phyloP scores from a whole-genome alignment of 2,888 invertebrate genomes.

The Pyrgus malvae region DNA sequence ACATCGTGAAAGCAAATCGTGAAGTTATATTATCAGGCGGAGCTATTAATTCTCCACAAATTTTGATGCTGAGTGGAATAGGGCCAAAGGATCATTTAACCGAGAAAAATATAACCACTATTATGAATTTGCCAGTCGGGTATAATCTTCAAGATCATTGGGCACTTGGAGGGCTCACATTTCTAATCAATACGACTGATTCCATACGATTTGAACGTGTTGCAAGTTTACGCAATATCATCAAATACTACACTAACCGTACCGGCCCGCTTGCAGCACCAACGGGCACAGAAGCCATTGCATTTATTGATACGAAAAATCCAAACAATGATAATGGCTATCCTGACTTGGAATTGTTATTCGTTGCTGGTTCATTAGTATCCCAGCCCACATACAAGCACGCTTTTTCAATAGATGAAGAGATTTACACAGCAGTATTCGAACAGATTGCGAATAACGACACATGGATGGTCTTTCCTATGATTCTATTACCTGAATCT shows the following conservation, averaged over 20 bases:
- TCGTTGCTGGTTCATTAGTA: slow-evolving; percentile 75
- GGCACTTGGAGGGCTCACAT: slow-evolving; percentile 86
- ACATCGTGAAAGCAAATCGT: slow-evolving; percentile 72
- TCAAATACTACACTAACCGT: slow-evolving; percentile 77
- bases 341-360: slow-evolving; percentile 83
- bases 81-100: slow-evolving; percentile 84
- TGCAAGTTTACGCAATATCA: slow-evolving; percentile 57
- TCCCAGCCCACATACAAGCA: slow-evolving; percentile 57
- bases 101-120: slow-evolving; percentile 79
- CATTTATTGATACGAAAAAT: slow-evolving; percentile 78
- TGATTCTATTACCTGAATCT: slow-evolving; percentile 84
- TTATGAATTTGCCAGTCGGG: slow-evolving; percentile 85
- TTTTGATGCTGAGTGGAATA: slow-evolving; percentile 91
- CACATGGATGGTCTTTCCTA: slow-evolving; percentile 81
- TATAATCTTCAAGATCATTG: slow-evolving; percentile 91
- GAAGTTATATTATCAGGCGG: slow-evolving; percentile 91
- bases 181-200: slow-evolving; percentile 85
- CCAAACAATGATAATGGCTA: slow-evolving; percentile 65
- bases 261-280: slow-evolving; percentile 65
- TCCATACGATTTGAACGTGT: slow-evolving; percentile 83
- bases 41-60: slow-evolving; percentile 89
- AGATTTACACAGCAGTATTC: slow-evolving; percentile 64
- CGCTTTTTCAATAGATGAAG: slow-evolving; percentile 61
- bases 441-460: slow-evolving; percentile 64
- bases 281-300: slow-evolving; percentile 71